Percentiles rank a stretch among this genome's conserved stretches.
Conservation (phyloP, 2,113 vertebrate genomes). For the Neofelis nebulosa region DNA sequence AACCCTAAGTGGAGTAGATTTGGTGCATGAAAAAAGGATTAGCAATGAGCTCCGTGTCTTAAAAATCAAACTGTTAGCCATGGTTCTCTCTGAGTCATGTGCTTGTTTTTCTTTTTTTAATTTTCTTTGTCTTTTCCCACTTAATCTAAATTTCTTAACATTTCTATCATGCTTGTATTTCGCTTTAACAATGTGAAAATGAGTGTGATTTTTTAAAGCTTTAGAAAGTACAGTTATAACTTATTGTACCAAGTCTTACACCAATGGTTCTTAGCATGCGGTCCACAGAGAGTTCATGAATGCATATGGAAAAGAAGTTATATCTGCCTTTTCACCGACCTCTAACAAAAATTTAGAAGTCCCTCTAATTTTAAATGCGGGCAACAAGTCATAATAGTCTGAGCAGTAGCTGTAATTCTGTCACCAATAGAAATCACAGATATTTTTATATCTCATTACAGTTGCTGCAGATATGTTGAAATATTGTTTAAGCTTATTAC, state of each 20-base stretch:
- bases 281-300: background rate
- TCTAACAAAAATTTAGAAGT: conserved; percentile 26
- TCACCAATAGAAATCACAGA: conserved; percentile 56
- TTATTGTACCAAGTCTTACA: background rate
- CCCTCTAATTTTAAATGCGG: conserved; percentile 38
- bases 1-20: background rate
- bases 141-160: background rate
- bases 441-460: conserved; percentile 67
- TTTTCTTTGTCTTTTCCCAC: background rate
- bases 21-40: background rate
- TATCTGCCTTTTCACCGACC: conserved; percentile 26
- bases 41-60: background rate
- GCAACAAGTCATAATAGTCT: background rate
- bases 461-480: conserved; percentile 59
- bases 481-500: conserved; percentile 73
- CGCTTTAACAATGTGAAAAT: background rate
- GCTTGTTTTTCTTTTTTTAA: background rate
- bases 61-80: background rate
- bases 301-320: background rate
- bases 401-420: conserved; percentile 41
- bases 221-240: background rate
- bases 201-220: conserved; percentile 27
- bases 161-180: background rate
- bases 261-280: background rate
- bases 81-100: background rate